Evolutionary conservation across 2,888 invertebrate genomes (phyloP).

Genomic region (Acleris sparsana): DNA sequence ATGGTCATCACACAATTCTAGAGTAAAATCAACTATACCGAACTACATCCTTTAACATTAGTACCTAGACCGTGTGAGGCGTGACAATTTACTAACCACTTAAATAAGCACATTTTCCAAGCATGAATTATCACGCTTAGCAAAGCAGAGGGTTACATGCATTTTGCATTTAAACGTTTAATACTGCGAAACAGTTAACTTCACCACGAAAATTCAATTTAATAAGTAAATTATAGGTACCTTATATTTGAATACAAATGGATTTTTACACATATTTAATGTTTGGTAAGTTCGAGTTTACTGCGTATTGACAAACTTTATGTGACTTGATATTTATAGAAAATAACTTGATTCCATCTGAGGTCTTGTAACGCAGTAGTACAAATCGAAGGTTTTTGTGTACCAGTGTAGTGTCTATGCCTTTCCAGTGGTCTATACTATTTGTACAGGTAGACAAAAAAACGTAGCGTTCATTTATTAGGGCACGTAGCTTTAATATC

Average conservation of each 20-base stretch:
- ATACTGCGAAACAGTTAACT: slow-evolving; percentile 38
- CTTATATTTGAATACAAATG: slow-evolving; percentile 5
- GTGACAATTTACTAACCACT: slow-evolving; percentile 59
- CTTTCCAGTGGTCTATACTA: slow-evolving; percentile 3
- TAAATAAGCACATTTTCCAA: slow-evolving; percentile 67
- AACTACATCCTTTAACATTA: slow-evolving; percentile 63
- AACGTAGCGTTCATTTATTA: neutral
- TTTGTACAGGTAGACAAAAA: neutral
- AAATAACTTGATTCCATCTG: neutral
- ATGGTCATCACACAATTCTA: slow-evolving; percentile 70
- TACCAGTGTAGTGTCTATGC: neutral
- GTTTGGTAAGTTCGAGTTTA: slow-evolving; percentile 2
- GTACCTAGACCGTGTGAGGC: slow-evolving; percentile 73
- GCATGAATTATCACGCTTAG: slow-evolving; percentile 78
- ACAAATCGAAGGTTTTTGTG: too few species aligned
- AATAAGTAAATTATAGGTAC: slow-evolving; percentile 7
- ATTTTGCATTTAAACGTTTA: slow-evolving; percentile 41
- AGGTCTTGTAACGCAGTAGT: neutral
- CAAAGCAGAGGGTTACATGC: slow-evolving; percentile 79
- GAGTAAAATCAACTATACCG: slow-evolving; percentile 64
- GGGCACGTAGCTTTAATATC: slow-evolving; percentile 18
- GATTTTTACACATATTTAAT: slow-evolving; percentile 1
- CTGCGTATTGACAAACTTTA: neutral
- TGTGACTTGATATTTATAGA: neutral
- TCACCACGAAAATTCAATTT: slow-evolving; percentile 26